Percentiles rank a stretch among this genome's conserved stretches.
These are phyloP conservation scores for Dendropsophus ebraccatus DNA, from an alignment of 2,113 vertebrate genomes.

Conservation along the genomic window DNA sequence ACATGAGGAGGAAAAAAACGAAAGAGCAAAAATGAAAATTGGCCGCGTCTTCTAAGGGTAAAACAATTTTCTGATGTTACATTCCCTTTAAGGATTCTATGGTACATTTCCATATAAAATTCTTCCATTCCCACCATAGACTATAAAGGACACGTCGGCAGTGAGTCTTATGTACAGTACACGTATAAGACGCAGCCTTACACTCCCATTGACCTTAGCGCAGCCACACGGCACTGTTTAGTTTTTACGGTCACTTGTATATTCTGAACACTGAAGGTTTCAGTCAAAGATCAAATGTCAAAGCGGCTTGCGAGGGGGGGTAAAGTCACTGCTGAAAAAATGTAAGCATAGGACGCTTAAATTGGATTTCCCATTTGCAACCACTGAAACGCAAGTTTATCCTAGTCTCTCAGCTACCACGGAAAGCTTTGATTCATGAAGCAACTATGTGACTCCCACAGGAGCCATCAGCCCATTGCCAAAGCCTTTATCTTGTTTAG, in stretches of 20 bases:
- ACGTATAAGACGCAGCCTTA: not conserved
- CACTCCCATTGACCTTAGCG: not conserved
- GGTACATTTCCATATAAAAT: too few relatives aligned
- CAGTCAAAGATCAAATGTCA: slow-evolving; percentile 58
- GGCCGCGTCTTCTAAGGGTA: too few relatives aligned
- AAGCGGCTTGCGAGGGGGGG: slow-evolving; percentile 20
- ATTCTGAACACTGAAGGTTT: slow-evolving; percentile 51
- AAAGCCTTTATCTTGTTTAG: slow-evolving; percentile 64
- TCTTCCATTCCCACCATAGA: not conserved
- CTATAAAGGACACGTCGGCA: not conserved
- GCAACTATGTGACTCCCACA: slow-evolving; percentile 57
- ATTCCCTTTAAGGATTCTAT: too few relatives aligned
- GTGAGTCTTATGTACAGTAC: not conserved
- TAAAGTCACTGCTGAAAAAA: slow-evolving; percentile 39
- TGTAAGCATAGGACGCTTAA: not conserved
- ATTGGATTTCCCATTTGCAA: not conserved
- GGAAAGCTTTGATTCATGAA: slow-evolving; percentile 51
- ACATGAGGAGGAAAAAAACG: too few relatives aligned
- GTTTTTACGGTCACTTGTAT: slow-evolving; percentile 51
- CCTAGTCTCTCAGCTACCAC: slow-evolving; percentile 30
- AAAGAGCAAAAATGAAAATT: too few relatives aligned
- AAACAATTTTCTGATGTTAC: too few relatives aligned
- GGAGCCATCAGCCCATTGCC: slow-evolving; percentile 61
- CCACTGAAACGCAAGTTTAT: slow-evolving; percentile 56
- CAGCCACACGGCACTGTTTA: not conserved